Conservation (phyloP, 2,113 vertebrate species). For the Gymnocephalus cernua region DNA sequence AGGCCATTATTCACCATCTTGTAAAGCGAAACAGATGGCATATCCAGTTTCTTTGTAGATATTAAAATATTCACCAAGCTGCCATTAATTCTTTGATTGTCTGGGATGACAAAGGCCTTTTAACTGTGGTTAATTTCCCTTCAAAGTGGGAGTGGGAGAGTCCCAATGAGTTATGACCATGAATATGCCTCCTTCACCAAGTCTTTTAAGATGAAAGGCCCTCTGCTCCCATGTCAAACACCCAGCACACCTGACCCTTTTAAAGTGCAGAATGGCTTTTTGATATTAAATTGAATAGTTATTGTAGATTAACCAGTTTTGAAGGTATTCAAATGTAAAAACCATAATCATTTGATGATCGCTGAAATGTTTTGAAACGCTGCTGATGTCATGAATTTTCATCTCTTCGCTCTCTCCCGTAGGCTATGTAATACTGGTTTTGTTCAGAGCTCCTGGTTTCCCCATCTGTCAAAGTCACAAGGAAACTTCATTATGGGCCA, state of each 20-base stretch:
- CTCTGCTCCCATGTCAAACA: conserved; percentile 55
- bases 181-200: conserved; percentile 60
- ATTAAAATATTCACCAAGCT: conserved; percentile 74
- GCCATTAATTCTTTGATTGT: conserved; percentile 75
- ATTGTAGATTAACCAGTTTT: conserved; percentile 33
- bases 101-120: conserved; percentile 71
- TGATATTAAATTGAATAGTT: conserved; percentile 51
- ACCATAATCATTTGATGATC: conserved; percentile 34
- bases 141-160: conserved; percentile 66
- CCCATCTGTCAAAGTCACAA: conserved; percentile 18
- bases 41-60: conserved; percentile 69
- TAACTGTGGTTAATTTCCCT: conserved; percentile 77
- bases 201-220: conserved; percentile 77
- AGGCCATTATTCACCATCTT: conserved; percentile 55
- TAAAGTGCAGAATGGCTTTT: conserved; percentile 42
- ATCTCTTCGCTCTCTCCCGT: background rate
- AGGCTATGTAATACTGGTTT: background rate
- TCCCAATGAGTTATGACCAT: conserved; percentile 69
- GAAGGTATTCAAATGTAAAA: conserved; percentile 63
- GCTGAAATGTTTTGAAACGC: conserved; percentile 1
- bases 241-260: conserved; percentile 65
- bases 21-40: conserved; percentile 73
- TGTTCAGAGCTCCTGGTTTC: background rate
- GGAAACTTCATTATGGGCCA: conserved; percentile 35
- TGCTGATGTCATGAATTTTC: background rate